These are phyloP conservation scores for Hirtodrosophila histrioides DNA, from an alignment of 2,888 invertebrate genomes.

Conservation along the genomic window DNA sequence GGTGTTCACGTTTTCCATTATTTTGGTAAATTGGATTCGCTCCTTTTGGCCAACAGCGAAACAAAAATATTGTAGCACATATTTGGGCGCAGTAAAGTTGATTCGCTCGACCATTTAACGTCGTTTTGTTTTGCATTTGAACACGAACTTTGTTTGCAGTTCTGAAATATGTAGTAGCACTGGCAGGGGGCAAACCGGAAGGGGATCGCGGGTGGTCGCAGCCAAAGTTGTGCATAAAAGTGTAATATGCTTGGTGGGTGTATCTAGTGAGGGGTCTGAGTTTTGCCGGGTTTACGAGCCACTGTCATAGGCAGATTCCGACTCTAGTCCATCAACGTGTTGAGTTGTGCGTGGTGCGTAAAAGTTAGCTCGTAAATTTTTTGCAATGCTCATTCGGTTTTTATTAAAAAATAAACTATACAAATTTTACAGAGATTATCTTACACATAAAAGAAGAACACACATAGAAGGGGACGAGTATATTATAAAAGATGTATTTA, in stretches of 20 bases:
- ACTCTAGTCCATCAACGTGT: slow-evolving; percentile 69
- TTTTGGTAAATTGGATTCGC: slow-evolving; percentile 64
- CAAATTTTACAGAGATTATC: slow-evolving; percentile 79
- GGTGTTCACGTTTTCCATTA: slow-evolving; percentile 62
- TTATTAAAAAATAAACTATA: slow-evolving; percentile 77
- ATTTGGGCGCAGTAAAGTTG: slow-evolving; percentile 40
- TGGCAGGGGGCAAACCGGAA: not conserved
- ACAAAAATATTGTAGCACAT: slow-evolving; percentile 42
- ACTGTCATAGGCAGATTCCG: slow-evolving; percentile 25
- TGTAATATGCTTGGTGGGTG: slow-evolving; percentile 49
- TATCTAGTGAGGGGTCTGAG: slow-evolving; percentile 25
- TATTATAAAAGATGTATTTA: slow-evolving; percentile 8
- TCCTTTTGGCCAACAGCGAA: slow-evolving; percentile 8
- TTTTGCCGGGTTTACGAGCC: slow-evolving; percentile 61
- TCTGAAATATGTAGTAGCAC: slow-evolving; percentile 40
- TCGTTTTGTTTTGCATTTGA: slow-evolving; percentile 56
- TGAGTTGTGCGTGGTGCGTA: slow-evolving; percentile 58
- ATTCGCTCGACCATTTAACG: slow-evolving; percentile 5
- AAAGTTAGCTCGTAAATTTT: slow-evolving; percentile 71
- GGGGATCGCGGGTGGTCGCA: not conserved
- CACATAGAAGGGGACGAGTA: slow-evolving; percentile 18
- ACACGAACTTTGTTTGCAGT: slow-evolving; percentile 57
- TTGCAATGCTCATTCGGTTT: slow-evolving; percentile 51
- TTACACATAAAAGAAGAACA: slow-evolving; percentile 50
- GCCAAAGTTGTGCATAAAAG: slow-evolving; percentile 50